These are phyloP conservation scores for Myiagra hebetior DNA, from an alignment of 2,113 vertebrate species.

Conservation along the genomic window DNA sequence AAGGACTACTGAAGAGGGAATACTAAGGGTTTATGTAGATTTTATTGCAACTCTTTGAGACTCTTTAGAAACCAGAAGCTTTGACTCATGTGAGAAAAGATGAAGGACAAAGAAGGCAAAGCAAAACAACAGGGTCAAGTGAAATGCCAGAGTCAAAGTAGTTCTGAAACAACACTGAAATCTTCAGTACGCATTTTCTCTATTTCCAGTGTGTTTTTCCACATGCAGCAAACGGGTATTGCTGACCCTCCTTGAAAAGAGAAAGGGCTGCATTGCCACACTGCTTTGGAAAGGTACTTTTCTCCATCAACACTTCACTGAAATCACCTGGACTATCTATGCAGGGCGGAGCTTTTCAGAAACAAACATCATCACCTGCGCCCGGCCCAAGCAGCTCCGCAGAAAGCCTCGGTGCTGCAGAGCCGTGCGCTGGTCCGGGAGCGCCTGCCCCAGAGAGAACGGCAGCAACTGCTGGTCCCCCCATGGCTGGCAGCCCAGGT, in stretches of 20 bases:
- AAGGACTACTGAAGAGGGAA: slow-evolving; percentile 46
- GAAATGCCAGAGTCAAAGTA: neutral
- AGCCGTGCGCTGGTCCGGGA: neutral
- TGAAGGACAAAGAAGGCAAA: neutral
- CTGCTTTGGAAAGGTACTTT: neutral
- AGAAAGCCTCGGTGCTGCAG: accelerated
- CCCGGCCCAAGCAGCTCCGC: neutral
- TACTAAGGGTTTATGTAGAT: slow-evolving; percentile 1
- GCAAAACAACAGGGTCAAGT: neutral
- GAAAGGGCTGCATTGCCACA: neutral
- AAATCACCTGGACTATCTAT: neutral
- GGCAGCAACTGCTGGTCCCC: neutral
- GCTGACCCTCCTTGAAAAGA: neutral
- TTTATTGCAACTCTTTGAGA: slow-evolving; percentile 2
- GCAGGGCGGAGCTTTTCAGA: neutral
- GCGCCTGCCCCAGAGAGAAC: accelerated
- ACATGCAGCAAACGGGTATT: neutral
- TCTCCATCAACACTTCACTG: neutral
- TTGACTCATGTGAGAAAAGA: neutral
- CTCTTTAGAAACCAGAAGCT: slow-evolving; percentile 8
- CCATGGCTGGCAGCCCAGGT: neutral
- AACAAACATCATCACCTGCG: neutral
- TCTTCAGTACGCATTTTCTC: neutral
- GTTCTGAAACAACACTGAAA: neutral
- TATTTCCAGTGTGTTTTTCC: neutral